phyloP scores from a whole-genome alignment of 2,113 vertebrate genomes.

The Scomber colias region DNA sequence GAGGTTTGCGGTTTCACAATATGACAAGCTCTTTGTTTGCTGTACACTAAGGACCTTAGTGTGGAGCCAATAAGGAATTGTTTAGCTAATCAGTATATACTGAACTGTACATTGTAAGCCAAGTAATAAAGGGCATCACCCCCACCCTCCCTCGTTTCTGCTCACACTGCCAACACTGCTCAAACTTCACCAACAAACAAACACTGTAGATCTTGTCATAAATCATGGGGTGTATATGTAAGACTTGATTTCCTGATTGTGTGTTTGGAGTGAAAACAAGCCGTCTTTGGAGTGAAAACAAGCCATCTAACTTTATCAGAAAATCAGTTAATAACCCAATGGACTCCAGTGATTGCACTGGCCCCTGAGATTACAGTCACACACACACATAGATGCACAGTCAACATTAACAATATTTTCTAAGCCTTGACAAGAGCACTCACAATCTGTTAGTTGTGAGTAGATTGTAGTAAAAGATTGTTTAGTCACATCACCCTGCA shows the following conservation, averaged over 20 bases:
- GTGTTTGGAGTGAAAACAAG: slow-evolving; percentile 75
- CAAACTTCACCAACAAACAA: slow-evolving; percentile 65
- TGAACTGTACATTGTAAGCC: slow-evolving; percentile 2
- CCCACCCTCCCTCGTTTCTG: background rate
- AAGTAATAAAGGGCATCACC: slow-evolving; percentile 24
- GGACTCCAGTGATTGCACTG: slow-evolving; percentile 59
- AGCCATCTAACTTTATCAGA: slow-evolving; percentile 69
- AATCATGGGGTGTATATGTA: slow-evolving; percentile 54
- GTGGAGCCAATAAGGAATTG: background rate
- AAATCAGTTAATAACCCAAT: slow-evolving; percentile 74
- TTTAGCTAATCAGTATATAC: background rate
- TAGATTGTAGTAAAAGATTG: background rate
- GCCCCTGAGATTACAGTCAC: slow-evolving; percentile 23
- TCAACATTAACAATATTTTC: slow-evolving; percentile 26
- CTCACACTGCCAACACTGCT: slow-evolving; percentile 29
- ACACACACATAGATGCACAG: slow-evolving; percentile 2
- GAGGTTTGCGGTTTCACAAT: background rate
- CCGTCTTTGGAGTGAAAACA: slow-evolving; percentile 73
- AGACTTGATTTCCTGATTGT: slow-evolving; percentile 69
- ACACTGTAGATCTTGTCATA: slow-evolving; percentile 48
- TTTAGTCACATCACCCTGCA: background rate
- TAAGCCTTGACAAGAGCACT: slow-evolving; percentile 21
- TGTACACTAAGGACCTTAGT: background rate
- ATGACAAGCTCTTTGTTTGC: background rate
- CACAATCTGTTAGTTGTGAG: slow-evolving; percentile 23